A percentile compares a stretch with the other conserved stretches of the same genome.
Conservation (phyloP, 2,888 invertebrate genomes). For the Apotomis betuletana region DNA sequence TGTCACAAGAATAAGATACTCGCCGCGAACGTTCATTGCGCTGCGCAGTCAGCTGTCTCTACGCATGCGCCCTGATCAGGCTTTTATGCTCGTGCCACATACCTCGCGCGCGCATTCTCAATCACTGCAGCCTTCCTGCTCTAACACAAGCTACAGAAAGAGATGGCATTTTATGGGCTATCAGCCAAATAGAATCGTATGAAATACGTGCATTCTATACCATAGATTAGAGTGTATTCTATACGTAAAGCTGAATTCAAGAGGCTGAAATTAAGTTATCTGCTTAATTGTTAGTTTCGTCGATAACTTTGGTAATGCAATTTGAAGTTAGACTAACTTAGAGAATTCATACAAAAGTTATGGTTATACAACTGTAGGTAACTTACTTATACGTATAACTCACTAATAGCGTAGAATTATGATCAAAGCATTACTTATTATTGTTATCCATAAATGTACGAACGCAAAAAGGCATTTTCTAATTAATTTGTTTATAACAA, state of each 20-base stretch:
- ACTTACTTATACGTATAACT: too few relatives aligned
- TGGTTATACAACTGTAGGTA: too few relatives aligned
- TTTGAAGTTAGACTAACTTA: too few relatives aligned
- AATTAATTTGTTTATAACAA: too few relatives aligned
- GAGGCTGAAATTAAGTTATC: neutral
- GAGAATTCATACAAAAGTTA: too few relatives aligned
- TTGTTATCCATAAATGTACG: too few relatives aligned
- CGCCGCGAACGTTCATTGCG: conserved; percentile 41
- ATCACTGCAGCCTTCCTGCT: conserved; percentile 19
- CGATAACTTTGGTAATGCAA: neutral
- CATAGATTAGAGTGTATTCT: too few relatives aligned
- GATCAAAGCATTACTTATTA: too few relatives aligned
- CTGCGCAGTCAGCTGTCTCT: conserved; percentile 50
- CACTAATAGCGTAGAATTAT: too few relatives aligned
- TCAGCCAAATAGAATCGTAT: conserved; percentile 8
- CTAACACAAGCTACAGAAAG: neutral
- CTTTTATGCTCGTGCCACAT: conserved; percentile 53
- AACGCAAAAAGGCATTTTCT: too few relatives aligned
- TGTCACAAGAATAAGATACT: conserved; percentile 2
- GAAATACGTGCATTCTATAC: conserved; percentile 17
- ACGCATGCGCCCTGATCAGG: conserved; percentile 57
- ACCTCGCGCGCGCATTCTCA: conserved; percentile 46
- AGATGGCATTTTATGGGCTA: conserved; percentile 8
- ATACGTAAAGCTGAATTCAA: neutral
- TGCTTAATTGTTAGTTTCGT: neutral